Base-by-base conservation (phyloP, 2,797 vertebrate genomes). In the Moxostoma hubbsi region DNA sequence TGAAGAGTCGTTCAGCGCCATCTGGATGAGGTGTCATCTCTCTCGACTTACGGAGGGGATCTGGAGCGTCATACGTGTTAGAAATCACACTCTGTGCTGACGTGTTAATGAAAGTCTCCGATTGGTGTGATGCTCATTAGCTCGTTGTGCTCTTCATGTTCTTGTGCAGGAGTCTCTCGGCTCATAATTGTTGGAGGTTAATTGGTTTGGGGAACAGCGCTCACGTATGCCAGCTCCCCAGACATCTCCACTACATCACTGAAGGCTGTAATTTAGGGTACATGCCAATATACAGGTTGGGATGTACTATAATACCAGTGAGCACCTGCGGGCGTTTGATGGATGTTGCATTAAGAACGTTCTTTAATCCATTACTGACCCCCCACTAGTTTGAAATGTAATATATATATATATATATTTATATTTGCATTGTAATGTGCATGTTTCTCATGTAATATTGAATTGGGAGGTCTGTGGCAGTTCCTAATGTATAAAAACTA, bases 21-120 rank as follows among this genome's bases (percentile, higher is more conserved):
- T 84, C 82, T 79, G 75, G 53, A 59, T 5, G n/a, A 65, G 77
- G 74, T 78, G 82, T 82, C 71, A 72, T 64, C 15, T 46, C 75
- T 69, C 78, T 50, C 51, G 45, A 45, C 36, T 24, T 46, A 73
- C 65, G 74, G 59, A 50, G 12, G 77, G 68, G 78, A 67, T 59
- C n/a, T 47, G 18, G 50, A 70, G 11, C 51, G 66, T 75, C 68
- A 77, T 79, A 24, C 72, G 73, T 51, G 65, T 62, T 65, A 66
- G 66, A 73, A 62, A 77, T 80, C 84, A 83, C 65, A 75, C 83
- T 55, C 82, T 46, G 63, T 16, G 43, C 61, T 59, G 12, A 78
- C 13, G 83, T 82, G 84, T 81, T 88, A 84, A 87, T 83, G 81
- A 77, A 81, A 69, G 68, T 73, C 54, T 78, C 43, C 65, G 78